A percentile compares a stretch with the other conserved stretches of the same genome.
Evolutionary conservation across 2,113 vertebrate species (phyloP).

Genomic region (Eulemur rufifrons): DNA sequence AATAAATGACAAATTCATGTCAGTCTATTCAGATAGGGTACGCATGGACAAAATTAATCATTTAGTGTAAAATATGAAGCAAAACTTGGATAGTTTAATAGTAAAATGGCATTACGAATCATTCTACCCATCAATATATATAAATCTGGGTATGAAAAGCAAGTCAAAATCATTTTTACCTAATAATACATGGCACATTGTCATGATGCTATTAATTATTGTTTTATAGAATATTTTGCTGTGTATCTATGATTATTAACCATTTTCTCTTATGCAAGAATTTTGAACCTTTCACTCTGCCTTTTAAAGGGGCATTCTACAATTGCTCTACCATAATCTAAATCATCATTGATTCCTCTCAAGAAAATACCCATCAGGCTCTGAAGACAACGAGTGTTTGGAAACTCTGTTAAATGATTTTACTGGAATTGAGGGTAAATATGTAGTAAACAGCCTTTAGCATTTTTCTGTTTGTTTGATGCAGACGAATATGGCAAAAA

Average conservation of each 20-base stretch:
- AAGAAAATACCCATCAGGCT: neutral
- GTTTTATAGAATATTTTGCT: constrained; percentile 10
- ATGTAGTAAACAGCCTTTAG: neutral
- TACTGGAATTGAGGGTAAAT: neutral
- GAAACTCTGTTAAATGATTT: constrained; percentile 16
- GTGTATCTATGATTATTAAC: constrained; percentile 26
- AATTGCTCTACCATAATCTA: constrained; percentile 49
- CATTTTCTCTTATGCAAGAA: neutral
- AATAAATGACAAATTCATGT: constrained; percentile 67
- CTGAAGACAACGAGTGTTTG: neutral
- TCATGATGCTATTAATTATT: constrained; percentile 59
- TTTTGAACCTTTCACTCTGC: neutral
- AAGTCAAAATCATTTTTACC: constrained; percentile 67
- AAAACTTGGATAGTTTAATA: constrained; percentile 56
- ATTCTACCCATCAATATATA: constrained; percentile 30
- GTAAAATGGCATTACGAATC: constrained; percentile 62
- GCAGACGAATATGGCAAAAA: neutral
- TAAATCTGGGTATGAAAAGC: constrained; percentile 64
- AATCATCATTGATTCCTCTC: constrained; percentile 28
- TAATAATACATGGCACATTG: constrained; percentile 71
- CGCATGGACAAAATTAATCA: constrained; percentile 40
- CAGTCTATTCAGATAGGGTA: constrained; percentile 49
- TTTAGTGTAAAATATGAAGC: constrained; percentile 62
- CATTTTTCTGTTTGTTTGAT: neutral
- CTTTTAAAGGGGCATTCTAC: neutral